Base-by-base conservation (phyloP, 2,888 invertebrate genomes). In the Philopedon plagiatum region DNA sequence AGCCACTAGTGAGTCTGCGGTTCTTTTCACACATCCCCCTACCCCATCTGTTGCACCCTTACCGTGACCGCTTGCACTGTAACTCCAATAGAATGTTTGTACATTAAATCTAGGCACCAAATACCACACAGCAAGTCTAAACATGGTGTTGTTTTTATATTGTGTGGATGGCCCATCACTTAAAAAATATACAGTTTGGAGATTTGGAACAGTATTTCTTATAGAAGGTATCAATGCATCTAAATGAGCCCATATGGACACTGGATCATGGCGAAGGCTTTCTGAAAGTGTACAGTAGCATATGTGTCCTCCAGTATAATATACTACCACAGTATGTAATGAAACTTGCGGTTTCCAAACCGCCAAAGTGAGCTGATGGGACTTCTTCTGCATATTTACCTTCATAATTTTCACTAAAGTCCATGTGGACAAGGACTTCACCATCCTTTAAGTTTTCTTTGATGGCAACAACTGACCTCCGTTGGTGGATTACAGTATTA, bases 111-210 rank as follows among this genome's bases (percentile, higher is more conserved):
- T 65, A 49, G 37, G 39, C 11, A 54, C 26, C 44, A 65, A 26
- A 23, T 65, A 60, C 11, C 60, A 46, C 8, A 18, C 26, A 11
- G 37, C n/a, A 1, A n/a, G n/a, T 37, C n/a, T 5, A 9, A 74
- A 74, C 66, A 71, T 66, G 9, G 21, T 71, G 34, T 62, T 74
- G 18, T 72, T 74, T 56, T 57, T 54, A n/a, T n/a, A n/a, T n/a
- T n/a, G n/a, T n/a, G n/a, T n/a, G 21, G n/a, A 29, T 1, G 71
- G 71, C 1, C 71, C 65, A 34, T 72, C 65, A 15, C 60, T 70
- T 15, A 63, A 21, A 62, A 72, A 51, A 41, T 74, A 54, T 3
- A 18, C 49, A 9, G 63, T 56, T 32, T 54, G 5, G 9, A 62
- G 21, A 11, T 11, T 7, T 9, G 46, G 18, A n/a, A 29, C 26